Evolutionary conservation across 2,797 vertebrate genomes (phyloP), one percentile per base, ranked within the genome.

Genomic region (Xiphorhynchus erythropygius): DNA sequence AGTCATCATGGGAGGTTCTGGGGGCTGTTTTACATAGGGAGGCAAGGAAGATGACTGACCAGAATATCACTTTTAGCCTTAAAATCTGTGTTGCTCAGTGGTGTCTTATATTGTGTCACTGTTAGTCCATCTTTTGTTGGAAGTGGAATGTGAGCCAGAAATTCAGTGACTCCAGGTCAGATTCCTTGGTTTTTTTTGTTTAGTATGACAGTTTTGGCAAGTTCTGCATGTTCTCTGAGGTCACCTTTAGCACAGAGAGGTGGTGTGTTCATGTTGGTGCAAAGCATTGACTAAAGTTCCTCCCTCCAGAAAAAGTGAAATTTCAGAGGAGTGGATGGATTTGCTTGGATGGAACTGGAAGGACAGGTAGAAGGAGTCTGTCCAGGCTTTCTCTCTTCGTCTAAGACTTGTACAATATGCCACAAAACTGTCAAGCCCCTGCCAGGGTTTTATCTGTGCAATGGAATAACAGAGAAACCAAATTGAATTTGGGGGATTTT

Each of bases 291-390:
- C 30, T 16, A 6, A 13, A 64, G n/a, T 60, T 79, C 14, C 52
- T 62, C 16, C 25, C 18, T 27, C n/a, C n/a, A 11, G 35, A 2
- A 0, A 16, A 56, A 37, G 13, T 8, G 10, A 4, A 7, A 14
- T 52, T 55, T 56, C 76, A 12, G 35, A 35, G 88, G 6, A 46
- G 2, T 7, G 27, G 2, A 2, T 63, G 70, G 42, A 7, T 57
- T 46, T 52, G 13, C 30, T 42, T 2, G 6, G 5, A 1, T 35
- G 62, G 18, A 33, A 0, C 10, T 37, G 50, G 37, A 73, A 52
- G 30, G 9, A 5, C 25, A 30, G n/a, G 27, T 21, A 39, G 67
- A 33, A 70, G 33, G 71, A 6, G 67, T 28, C 62, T 82, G 25
- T 11, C 37, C 7, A 4, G 46, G 33, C 67, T 50, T 42, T 30